Percentiles rank a stretch among this genome's conserved stretches.
phyloP scores from a whole-genome alignment of 2,888 invertebrate genomes.

The Cephus nigrinus region DNA sequence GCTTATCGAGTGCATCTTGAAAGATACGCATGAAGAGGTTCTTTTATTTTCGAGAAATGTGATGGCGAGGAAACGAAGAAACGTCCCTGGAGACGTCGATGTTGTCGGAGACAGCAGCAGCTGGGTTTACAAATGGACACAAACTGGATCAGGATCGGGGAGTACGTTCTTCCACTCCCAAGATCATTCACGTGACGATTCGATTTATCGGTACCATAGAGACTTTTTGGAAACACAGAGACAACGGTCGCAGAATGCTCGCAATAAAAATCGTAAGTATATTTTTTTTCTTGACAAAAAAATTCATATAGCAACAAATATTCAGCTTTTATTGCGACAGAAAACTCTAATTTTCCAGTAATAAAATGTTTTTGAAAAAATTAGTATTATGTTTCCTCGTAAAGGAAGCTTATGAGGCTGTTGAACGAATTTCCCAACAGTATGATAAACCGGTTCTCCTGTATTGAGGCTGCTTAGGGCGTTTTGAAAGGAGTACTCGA shows the following conservation, averaged over 20 bases:
- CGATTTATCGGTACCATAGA: background rate
- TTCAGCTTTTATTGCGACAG: background rate
- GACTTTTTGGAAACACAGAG: background rate
- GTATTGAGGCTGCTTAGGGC: background rate
- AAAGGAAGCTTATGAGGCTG: background rate
- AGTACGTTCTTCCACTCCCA: background rate
- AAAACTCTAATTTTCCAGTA: background rate
- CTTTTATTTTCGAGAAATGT: conserved; percentile 13
- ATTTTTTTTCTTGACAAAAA: background rate
- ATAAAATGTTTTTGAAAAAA: background rate
- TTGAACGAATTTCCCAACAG: background rate
- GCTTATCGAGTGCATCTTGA: background rate
- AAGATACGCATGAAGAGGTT: background rate
- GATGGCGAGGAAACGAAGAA: conserved; percentile 36
- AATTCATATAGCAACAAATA: background rate
- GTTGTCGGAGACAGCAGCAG: conserved; percentile 13
- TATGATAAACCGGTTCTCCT: background rate
- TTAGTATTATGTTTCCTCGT: background rate
- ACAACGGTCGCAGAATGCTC: background rate
- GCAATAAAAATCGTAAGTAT: background rate
- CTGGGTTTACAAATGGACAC: conserved; percentile 3
- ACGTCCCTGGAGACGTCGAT: conserved; percentile 12
- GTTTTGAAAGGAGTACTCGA: background rate
- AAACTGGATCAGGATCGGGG: background rate
- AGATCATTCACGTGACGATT: background rate